Base-by-base conservation (phyloP, 2,888 invertebrate species). In the Drosophila macrospina region DNA sequence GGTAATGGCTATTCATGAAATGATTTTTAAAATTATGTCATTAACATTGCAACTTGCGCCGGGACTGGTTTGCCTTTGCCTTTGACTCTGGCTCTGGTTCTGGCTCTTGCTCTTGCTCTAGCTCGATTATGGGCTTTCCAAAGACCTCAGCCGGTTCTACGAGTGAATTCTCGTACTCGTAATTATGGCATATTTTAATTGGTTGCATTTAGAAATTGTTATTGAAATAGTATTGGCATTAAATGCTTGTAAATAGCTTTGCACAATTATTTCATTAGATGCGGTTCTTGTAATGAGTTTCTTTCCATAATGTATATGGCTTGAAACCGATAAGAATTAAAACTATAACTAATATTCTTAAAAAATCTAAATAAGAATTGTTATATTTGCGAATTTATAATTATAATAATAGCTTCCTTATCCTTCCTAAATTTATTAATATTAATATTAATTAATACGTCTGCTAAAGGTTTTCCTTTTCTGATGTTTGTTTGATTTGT, bases 131-230 rank as follows among this genome's bases (percentile, higher is more conserved):
- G 47, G 54, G 13, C 26, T 54, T 44, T 30, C 15, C n/a, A 39
- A 51, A 68, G 63, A 52, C 16, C 37, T 24, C 32, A 63, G 74
- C 59, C 59, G 44, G 72, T 55, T 59, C 11, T 34, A 11, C 45
- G 4, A 44, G 41, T 28, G 26, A 32, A 62, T 67, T 48, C 66
- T 48, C 42, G 63, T 51, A 44, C 44, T 36, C 16, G 52, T 87
- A 87, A 82, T 82, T 87, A 82, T 82, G 86, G 86, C 82, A 82
- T 87, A 82, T 82, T 85, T 87, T 82, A 78, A 82, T 78, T 85
- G 80, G 52, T 65, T 57, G 51, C 72, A 57, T 78, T 78, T 78
- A 44, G 75, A 78, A 78, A 74, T 74, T 54, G 57, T 41, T 60
- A 66, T 77, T 77, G 78, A 59, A 63, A 84, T 84, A 66, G 67